phyloP scores from a whole-genome alignment of 2,888 invertebrate species.

The Xylota sylvarum region DNA sequence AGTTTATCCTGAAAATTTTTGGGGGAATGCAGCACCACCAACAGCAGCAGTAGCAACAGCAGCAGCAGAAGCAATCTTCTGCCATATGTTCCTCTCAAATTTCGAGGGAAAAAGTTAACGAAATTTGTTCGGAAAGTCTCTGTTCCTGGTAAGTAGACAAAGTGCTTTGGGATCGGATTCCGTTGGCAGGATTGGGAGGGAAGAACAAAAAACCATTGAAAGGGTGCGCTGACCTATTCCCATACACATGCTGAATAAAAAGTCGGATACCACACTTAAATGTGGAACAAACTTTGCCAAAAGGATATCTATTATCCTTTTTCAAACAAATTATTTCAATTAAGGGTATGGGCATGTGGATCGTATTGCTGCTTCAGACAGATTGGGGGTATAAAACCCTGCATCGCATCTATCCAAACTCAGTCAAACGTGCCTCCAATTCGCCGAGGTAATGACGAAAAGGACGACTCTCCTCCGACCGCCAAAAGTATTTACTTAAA shows the following conservation, averaged over 20 bases:
- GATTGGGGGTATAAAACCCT: background rate
- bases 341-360: slow-evolving; percentile 6
- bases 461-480: background rate
- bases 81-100: slow-evolving; percentile 39
- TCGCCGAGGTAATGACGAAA: background rate
- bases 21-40: slow-evolving; percentile 49
- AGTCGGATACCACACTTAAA: slow-evolving; percentile 43
- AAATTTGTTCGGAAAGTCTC: slow-evolving; percentile 50
- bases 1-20: slow-evolving; percentile 49
- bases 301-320: slow-evolving; percentile 61
- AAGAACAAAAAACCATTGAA: slow-evolving; percentile 38
- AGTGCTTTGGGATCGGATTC: slow-evolving; percentile 67
- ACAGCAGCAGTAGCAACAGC: background rate
- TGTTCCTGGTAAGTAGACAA: slow-evolving; percentile 49
- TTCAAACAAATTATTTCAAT: slow-evolving; percentile 22
- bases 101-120: slow-evolving; percentile 60
- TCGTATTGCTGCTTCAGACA: background rate
- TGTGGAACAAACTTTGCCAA: slow-evolving; percentile 56
- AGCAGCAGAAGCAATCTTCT: background rate
- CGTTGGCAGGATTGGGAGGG: slow-evolving; percentile 15
- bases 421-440: too few relatives aligned
- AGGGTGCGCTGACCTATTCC: slow-evolving; percentile 57
- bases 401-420: background rate
- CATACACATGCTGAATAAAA: slow-evolving; percentile 27
- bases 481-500: background rate